Evolutionary conservation across 2,888 invertebrate species (phyloP).

Genomic region (Synanthedon formicaeformis): DNA sequence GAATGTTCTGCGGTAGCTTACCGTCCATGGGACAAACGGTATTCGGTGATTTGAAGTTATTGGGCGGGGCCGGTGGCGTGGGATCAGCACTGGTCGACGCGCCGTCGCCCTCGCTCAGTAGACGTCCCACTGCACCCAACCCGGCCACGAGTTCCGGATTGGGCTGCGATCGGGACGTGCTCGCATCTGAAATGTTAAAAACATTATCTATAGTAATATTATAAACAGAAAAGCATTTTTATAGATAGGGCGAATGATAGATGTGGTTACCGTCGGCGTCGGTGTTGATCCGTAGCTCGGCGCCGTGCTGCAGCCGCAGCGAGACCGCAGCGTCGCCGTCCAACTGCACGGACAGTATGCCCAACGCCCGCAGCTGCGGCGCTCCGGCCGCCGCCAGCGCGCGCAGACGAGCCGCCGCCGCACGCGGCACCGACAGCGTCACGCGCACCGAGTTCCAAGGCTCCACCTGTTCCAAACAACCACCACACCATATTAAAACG

Average conservation of each 20-base stretch:
- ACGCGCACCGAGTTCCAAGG: conserved; percentile 99
- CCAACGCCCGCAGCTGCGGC: conserved; percentile 88
- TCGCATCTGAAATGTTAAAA: conserved; percentile 29
- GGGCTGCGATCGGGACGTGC: conserved; percentile 41
- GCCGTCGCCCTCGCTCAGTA: conserved; percentile 29
- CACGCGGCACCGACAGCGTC: conserved; percentile 96
- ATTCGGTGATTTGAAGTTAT: conserved; percentile 83
- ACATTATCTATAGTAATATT: background rate
- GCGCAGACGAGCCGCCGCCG: conserved; percentile 91
- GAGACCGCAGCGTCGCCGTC: conserved; percentile 88
- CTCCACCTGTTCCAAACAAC: conserved; percentile 73
- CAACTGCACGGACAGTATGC: conserved; percentile 95
- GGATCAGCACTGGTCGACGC: conserved; percentile 23
- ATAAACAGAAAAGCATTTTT: too few relatives aligned
- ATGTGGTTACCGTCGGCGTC: conserved; percentile 31
- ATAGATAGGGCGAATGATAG: too few relatives aligned
- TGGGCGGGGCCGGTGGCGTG: conserved; percentile 21
- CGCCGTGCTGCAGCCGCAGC: conserved; percentile 71
- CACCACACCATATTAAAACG: background rate
- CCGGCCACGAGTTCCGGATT: conserved; percentile 46
- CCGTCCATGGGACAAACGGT: conserved; percentile 89
- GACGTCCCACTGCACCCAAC: conserved; percentile 49
- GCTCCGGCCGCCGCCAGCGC: conserved; percentile 93
- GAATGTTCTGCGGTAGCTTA: conserved; percentile 72
- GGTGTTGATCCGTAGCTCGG: conserved; percentile 53